Evolutionary conservation across 2,888 invertebrate species (phyloP), one percentile per base, ranked within the genome.

Genomic region (Drosophila eohydei): DNA sequence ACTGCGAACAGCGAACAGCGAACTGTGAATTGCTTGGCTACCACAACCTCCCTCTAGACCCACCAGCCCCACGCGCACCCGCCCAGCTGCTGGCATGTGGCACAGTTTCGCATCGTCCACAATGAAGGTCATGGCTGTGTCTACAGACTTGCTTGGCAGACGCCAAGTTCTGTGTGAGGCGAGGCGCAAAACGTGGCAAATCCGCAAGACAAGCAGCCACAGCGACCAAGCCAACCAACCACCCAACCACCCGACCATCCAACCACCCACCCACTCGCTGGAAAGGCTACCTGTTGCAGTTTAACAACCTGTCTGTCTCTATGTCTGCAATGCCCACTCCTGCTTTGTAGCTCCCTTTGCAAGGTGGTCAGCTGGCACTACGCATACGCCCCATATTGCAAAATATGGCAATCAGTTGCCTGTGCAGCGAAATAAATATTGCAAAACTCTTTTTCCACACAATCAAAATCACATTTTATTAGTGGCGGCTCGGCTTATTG

Each of bases 31-130:
- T 59, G 57, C 30, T 50, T 57, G 36, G 36, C 36, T 52, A 34
- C 52, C 52, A 28, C 46, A 34, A 4, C 14, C 12, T 8, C 4
- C 14, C 12, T 8, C 4, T n/a, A 11, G 2, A n/a, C 16, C 4
- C 8, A 2, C 16, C 36, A 7, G 16, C 7, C 6, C 21, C 11
- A 48, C 14, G 21, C 28, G 26, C 28, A 43, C 4, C 32, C 21
- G 3, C 3, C 21, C 32, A 32, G 41, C 21, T 26, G 56, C 9
- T n/a, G 70, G 69, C 75, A 74, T 74, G 79, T 79, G 79, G 75
- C 76, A 76, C 76, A 76, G 70, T 79, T 76, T 79, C 75, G 58
- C 64, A 76, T 69, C 69, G 76, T 79, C 76, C 76, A 79, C 40
- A 34, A 41, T 51, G 70, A 75, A 77, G 76, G 76, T 77, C 80